These are phyloP conservation scores for Rhabditophanes sp. DNA, from an alignment of 2,888 invertebrate genomes.

Conservation along the genomic window DNA sequence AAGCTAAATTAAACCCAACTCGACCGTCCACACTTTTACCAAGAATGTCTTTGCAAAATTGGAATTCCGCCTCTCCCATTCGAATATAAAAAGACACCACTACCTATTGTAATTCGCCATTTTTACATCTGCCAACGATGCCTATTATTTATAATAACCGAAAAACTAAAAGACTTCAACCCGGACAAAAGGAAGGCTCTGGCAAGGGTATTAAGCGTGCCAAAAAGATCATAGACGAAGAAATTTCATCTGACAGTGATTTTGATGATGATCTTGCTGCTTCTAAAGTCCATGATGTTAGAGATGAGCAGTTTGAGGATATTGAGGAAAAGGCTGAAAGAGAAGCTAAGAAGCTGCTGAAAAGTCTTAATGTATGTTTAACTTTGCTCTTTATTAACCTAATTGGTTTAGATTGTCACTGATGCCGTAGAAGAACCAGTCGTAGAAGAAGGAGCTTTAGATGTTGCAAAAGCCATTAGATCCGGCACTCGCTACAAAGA, in stretches of 20 bases:
- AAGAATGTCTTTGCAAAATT: too few relatives aligned
- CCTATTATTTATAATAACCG: too few relatives aligned
- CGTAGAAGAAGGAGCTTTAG: conserved; percentile 7
- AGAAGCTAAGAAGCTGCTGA: conserved; percentile 27
- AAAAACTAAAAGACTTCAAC: too few relatives aligned
- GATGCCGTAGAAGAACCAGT: conserved; percentile 7
- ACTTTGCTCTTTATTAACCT: background rate
- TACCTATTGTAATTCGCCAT: too few relatives aligned
- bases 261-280: conserved; percentile 4
- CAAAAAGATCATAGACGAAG: conserved; percentile 8
- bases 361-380: conserved; percentile 21
- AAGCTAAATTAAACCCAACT: too few relatives aligned
- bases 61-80: too few relatives aligned
- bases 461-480: conserved; percentile 12
- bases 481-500: conserved; percentile 17
- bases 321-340: conserved; percentile 23
- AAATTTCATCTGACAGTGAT: conserved; percentile 14
- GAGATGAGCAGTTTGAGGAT: conserved; percentile 23
- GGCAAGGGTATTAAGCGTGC: too few relatives aligned
- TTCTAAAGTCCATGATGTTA: conserved; percentile 4
- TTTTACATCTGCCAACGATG: too few relatives aligned
- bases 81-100: too few relatives aligned
- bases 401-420: background rate
- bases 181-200: too few relatives aligned
- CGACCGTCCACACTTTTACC: too few relatives aligned